Evolutionary conservation across 2,888 invertebrate species (phyloP), one percentile per base, ranked within the genome.

Genomic region (Lycophotia porphyrea): DNA sequence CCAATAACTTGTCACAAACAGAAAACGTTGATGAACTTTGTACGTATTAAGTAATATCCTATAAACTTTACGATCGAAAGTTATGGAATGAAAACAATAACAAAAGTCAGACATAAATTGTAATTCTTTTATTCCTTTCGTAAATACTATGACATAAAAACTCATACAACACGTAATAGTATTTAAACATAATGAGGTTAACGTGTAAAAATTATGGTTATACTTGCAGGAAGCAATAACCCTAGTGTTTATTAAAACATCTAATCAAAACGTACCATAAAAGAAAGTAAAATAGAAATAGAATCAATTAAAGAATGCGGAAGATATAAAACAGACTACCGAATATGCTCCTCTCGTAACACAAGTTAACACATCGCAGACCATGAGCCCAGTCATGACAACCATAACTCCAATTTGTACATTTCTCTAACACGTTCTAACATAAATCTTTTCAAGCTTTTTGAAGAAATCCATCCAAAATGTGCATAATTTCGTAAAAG

Each of bases 301-400:
- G 94, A 92, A 88, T 87, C 89, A 93, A 94, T 93, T 89, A 88
- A 90, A 92, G 93, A 93, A 94, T 91, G 93, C 94, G 95, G 95
- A 95, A 94, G 95, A 94, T 89, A 92, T 92, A 92, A 93, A 94
- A 87, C 93, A 93, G 93, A 89, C 88, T 82, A 83, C 84, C 80
- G 76, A 86, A 88, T 78, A 83, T 78, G 84, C 80, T 84, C 78
- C 84, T 79, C 86, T 81, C 74, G 83, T 81, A 82, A 82, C 88
- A 84, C 83, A 80, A 88, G 86, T 87, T 86, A 90, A 90, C 91
- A 90, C 88, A 89, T 89, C 89, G 88, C 89, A 91, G 88, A 82
- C 78, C 68, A 72, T 74, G 67, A 71, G 67, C 76, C 76, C 76
- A 84, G 83, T 76, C 73, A 70, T 67, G 85, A 84, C 84, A 84